These are phyloP conservation scores for Solea solea DNA, from an alignment of 2,113 vertebrate genomes.

Conservation along the genomic window DNA sequence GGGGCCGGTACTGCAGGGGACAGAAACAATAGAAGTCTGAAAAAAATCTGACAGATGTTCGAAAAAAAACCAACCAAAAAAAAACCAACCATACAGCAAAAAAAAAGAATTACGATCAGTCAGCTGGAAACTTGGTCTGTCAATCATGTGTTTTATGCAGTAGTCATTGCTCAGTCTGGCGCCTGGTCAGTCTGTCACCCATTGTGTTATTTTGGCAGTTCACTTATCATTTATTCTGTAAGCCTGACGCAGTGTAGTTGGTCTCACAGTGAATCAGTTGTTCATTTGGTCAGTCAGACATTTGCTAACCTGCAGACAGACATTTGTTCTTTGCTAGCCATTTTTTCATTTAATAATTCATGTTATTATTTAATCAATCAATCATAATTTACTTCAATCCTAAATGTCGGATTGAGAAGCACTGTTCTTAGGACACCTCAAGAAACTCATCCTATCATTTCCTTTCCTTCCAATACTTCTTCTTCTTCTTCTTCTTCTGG, in stretches of 20 bases:
- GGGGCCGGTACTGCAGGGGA: not conserved
- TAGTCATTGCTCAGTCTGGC: constrained; percentile 32
- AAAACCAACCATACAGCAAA: constrained; percentile 15
- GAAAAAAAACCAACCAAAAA: constrained; percentile 18
- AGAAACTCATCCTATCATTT: too few species aligned
- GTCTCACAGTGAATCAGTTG: not conserved
- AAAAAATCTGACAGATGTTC: constrained; percentile 23
- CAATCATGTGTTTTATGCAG: constrained; percentile 46
- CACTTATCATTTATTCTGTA: constrained; percentile 29
- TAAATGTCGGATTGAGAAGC: too few species aligned
- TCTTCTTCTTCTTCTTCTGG: too few species aligned
- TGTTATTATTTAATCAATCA: too few species aligned
- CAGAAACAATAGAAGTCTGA: constrained; percentile 15
- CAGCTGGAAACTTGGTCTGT: constrained; percentile 12
- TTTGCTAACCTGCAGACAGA: not conserved
- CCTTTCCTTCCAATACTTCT: too few species aligned
- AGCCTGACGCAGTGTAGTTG: not conserved
- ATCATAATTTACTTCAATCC: too few species aligned
- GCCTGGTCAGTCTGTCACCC: constrained; percentile 40
- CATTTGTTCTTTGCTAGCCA: not conserved
- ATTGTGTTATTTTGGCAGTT: constrained; percentile 27
- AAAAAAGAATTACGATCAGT: constrained; percentile 21
- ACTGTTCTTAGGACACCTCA: too few species aligned
- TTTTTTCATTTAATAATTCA: not conserved
- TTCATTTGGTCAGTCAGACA: not conserved